phyloP scores from a whole-genome alignment of 1,140 invertebrate genomes.

The Steinernema khuongi region DNA sequence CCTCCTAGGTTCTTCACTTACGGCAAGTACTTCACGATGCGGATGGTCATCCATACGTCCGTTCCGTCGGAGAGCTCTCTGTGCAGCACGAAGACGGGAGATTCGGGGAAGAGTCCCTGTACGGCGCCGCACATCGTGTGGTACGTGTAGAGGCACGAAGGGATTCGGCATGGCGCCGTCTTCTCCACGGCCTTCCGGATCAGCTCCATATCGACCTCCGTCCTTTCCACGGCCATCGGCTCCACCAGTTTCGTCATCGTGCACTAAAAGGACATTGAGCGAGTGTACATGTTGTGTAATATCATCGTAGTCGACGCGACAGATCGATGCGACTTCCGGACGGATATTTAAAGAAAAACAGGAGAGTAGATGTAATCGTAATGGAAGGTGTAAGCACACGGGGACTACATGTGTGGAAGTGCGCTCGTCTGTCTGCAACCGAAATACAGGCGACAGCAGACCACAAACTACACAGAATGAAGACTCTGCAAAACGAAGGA shows the following conservation, averaged over 20 bases:
- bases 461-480: too few species aligned
- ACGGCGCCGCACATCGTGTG: not conserved
- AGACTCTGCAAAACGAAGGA: too few species aligned
- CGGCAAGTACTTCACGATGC: not conserved
- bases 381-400: too few species aligned
- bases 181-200: not conserved
- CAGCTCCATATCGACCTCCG: not conserved
- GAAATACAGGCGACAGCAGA: too few species aligned
- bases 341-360: too few species aligned
- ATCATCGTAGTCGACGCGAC: too few species aligned
- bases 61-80: not conserved
- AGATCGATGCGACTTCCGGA: too few species aligned
- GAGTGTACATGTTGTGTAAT: too few species aligned
- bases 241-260: not conserved
- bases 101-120: not conserved
- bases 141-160: not conserved
- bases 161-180: not conserved
- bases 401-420: too few species aligned
- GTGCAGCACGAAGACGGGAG: not conserved
- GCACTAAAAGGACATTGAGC: not conserved
- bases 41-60: not conserved
- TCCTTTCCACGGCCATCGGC: not conserved
- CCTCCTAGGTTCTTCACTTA: not conserved
- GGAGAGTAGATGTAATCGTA: too few species aligned
- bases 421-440: too few species aligned